Evolutionary conservation across 2,113 vertebrate genomes (phyloP).

Genomic region (Phylloscopus trochiloides): DNA sequence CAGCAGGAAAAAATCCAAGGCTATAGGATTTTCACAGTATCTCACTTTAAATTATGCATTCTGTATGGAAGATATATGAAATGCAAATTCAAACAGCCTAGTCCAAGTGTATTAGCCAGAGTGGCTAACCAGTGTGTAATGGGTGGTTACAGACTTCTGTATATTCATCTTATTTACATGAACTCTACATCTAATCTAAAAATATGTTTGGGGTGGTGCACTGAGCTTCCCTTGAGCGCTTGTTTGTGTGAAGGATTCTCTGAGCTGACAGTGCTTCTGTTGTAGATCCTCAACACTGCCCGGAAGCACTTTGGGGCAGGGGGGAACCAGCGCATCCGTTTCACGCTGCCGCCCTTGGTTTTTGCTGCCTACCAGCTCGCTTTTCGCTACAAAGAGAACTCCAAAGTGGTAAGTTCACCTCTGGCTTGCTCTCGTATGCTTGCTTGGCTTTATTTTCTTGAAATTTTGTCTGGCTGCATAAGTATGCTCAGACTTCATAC

Average conservation of each 20-base stretch:
- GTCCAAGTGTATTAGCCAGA: background rate
- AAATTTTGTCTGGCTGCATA: background rate
- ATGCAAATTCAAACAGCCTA: background rate
- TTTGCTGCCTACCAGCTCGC: conserved; percentile 97
- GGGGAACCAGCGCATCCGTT: conserved; percentile 95
- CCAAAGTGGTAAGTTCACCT: conserved; percentile 80
- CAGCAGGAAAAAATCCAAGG: background rate
- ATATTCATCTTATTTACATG: background rate
- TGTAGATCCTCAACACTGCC: conserved; percentile 94
- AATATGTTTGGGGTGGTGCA: rapidly evolving
- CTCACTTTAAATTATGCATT: background rate
- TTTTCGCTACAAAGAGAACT: conserved; percentile 95
- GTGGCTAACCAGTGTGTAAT: background rate
- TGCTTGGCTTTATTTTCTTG: background rate
- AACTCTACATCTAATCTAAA: background rate
- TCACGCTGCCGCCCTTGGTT: conserved; percentile 91
- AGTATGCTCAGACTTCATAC: background rate
- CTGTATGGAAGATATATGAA: background rate
- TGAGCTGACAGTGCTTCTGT: background rate
- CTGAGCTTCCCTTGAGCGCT: background rate
- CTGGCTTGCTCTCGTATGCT: background rate
- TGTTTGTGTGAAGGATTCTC: background rate
- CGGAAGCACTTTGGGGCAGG: conserved; percentile 97
- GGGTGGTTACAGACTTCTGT: background rate
- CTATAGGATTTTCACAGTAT: background rate